phyloP scores from a whole-genome alignment of 1,140 invertebrate species.

The Ectropis grisescens region DNA sequence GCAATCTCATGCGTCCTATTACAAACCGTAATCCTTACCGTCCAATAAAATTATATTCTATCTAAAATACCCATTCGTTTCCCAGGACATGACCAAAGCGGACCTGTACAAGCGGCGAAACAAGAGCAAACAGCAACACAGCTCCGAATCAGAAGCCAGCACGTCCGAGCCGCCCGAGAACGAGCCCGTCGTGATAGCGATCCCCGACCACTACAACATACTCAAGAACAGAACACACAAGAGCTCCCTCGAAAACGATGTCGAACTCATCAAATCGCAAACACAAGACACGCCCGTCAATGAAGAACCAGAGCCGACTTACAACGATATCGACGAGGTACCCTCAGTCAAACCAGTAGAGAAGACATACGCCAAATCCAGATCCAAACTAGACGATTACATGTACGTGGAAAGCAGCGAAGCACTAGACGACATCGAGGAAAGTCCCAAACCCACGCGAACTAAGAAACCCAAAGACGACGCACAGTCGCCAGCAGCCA shows the following conservation, averaged over 20 bases:
- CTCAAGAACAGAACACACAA: constrained; percentile 49
- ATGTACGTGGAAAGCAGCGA: constrained; percentile 56
- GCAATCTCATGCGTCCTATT: too few species aligned
- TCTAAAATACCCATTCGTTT: too few species aligned
- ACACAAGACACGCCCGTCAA: constrained; percentile 40
- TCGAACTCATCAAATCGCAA: constrained; percentile 51
- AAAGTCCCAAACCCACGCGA: constrained; percentile 39
- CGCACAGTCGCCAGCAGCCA: constrained; percentile 33
- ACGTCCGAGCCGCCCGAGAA: constrained; percentile 20
- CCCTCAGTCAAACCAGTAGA: constrained; percentile 50
- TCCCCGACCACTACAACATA: constrained; percentile 40
- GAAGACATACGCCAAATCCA: constrained; percentile 53
- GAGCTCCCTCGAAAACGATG: constrained; percentile 52
- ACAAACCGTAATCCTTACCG: too few species aligned
- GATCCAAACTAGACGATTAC: constrained; percentile 56
- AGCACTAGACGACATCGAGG: constrained; percentile 46
- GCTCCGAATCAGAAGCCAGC: constrained; percentile 30
- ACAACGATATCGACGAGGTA: constrained; percentile 38
- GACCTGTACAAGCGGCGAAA: constrained; percentile 54
- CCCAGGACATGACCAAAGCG: constrained; percentile 61
- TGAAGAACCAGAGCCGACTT: constrained; percentile 27
- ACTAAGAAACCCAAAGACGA: constrained; percentile 25
- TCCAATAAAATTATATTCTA: too few species aligned
- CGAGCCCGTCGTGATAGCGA: constrained; percentile 20
- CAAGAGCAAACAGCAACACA: constrained; percentile 45